phyloP scores from a whole-genome alignment of 2,888 invertebrate genomes.

The Diaperis boleti region DNA sequence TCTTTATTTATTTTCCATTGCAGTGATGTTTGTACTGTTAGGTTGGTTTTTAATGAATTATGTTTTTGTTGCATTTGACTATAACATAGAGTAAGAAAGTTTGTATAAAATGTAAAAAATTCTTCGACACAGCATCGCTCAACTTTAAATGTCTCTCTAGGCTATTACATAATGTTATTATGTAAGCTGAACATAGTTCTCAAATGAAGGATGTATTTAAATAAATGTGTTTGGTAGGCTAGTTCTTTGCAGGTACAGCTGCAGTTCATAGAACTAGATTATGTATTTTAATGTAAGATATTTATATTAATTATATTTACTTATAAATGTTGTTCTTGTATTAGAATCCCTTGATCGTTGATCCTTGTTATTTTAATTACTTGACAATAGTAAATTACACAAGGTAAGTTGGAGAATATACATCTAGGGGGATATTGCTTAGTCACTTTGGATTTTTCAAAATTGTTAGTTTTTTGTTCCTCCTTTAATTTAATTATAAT shows the following conservation, averaged over 20 bases:
- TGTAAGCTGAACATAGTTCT: conserved; percentile 63
- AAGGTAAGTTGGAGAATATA: too few species aligned
- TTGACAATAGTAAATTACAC: too few species aligned
- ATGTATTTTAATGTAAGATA: conserved; percentile 68
- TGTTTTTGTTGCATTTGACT: conserved; percentile 42
- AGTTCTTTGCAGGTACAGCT: conserved; percentile 62
- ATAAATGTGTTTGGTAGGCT: conserved; percentile 65
- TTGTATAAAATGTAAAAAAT: conserved; percentile 59
- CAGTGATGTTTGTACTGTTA: conserved; percentile 12
- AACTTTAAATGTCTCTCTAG: conserved; percentile 52
- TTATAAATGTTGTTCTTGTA: conserved; percentile 62
- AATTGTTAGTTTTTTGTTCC: too few species aligned
- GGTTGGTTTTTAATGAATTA: conserved; percentile 27
- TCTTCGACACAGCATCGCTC: conserved; percentile 54
- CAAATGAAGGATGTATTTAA: conserved; percentile 59
- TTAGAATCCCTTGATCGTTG: too few species aligned
- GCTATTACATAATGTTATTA: conserved; percentile 54
- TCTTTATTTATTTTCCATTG: conserved; percentile 36
- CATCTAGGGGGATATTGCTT: too few species aligned
- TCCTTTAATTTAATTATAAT: too few species aligned
- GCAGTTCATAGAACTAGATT: conserved; percentile 64
- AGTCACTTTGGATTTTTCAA: too few species aligned
- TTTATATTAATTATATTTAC: conserved; percentile 68
- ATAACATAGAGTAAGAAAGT: conserved; percentile 33
- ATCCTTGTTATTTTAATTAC: too few species aligned